These are phyloP conservation scores for Botia kubotai DNA, from an alignment of 2,797 vertebrate genomes.

Conservation along the genomic window DNA sequence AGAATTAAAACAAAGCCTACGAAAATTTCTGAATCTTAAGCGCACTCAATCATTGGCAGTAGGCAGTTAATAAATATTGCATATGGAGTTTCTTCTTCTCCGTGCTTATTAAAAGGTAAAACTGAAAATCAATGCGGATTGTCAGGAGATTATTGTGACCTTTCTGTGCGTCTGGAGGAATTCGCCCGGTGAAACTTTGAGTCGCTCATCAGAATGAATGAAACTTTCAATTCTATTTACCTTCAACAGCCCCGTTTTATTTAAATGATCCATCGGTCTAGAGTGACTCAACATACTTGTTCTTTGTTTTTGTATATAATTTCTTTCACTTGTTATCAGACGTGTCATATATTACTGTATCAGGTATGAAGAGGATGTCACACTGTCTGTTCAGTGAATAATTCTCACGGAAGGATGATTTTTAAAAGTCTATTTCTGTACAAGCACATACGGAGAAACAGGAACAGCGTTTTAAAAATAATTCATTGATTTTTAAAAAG, in stretches of 20 bases:
- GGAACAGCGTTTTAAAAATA: too few relatives aligned
- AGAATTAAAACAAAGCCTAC: conserved; percentile 23
- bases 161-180: conserved; percentile 53
- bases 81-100: conserved; percentile 36
- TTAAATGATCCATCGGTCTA: conserved; percentile 32
- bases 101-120: conserved; percentile 40
- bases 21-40: conserved; percentile 32
- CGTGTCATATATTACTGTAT: too few relatives aligned
- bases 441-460: too few relatives aligned
- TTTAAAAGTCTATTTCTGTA: too few relatives aligned
- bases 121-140: conserved; percentile 51
- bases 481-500: too few relatives aligned
- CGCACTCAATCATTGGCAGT: conserved; percentile 34
- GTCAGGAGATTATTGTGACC: conserved; percentile 44
- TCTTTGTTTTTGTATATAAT: conserved; percentile 15
- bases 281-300: conserved; percentile 17
- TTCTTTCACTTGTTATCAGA: neutral
- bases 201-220: conserved; percentile 25
- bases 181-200: conserved; percentile 36
- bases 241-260: conserved; percentile 26
- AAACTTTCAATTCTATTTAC: conserved; percentile 42
- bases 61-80: conserved; percentile 44
- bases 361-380: too few relatives aligned
- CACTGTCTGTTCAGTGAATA: too few relatives aligned
- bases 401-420: too few relatives aligned